Base-by-base conservation (phyloP, 2,797 vertebrate species). In the Denticeps clupeoides region DNA sequence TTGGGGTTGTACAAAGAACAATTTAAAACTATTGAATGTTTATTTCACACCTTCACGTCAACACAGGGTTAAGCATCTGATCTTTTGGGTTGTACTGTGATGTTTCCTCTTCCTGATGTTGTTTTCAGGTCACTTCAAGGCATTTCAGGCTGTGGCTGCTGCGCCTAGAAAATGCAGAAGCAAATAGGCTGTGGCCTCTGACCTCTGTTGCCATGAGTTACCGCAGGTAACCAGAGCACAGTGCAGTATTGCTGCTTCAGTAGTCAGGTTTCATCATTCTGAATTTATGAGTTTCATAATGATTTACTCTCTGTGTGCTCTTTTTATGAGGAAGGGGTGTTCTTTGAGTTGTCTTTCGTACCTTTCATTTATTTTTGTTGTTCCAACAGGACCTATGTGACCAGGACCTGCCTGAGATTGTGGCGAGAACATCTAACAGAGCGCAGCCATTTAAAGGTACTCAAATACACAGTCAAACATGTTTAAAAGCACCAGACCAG, bases 111-210 rank as follows among this genome's bases (percentile, higher is more conserved):
- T 28, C 12, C 26, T 4, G 42, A 24, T 58, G 3, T 48, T 29
- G 55, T 35, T 49, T 53, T 37, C 49, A 98, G 92, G 38, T 88
- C 40, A 58, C 80, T 24, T 59, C 19, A n/a, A 82, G 57, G 35
- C 84, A 68, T 64, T 96, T 89, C 90, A 77, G 53, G 48, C 0
- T 12, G 40, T 98, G 94, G 92, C 79, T 73, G 45, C 65, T 56
- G 11, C 41, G 11, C 27, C 45, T 85, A 27, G 89, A 96, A 56
- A 78, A 88, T 64, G 77, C 68, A 35, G 87, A 93, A 53, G 86
- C 94, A 7, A 45, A 59, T 10, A 51, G 58, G 22, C 74, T 82
- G 35, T 69, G 70, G 6, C 50, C 72, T 1, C 67, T 74, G 9
- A 68, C 62, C 10, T 42, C 41, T 22, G 47, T 59, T 25, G 87